These are phyloP conservation scores for Corapipo altera DNA, from an alignment of 2,113 vertebrate species.

Conservation along the genomic window DNA sequence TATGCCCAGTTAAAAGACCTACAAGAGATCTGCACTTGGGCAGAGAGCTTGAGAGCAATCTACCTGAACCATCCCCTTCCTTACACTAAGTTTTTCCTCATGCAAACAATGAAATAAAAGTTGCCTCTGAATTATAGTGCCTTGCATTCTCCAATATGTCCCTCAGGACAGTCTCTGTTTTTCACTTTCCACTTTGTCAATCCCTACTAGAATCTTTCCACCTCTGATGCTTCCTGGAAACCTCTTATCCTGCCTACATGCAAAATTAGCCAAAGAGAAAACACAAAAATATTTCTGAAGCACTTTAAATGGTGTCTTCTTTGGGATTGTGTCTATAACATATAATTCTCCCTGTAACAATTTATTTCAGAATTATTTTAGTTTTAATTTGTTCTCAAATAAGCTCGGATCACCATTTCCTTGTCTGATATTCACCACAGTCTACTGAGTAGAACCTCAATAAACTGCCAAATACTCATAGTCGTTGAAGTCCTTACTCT, in stretches of 20 bases:
- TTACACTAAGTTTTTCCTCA: background rate
- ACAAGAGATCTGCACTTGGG: background rate
- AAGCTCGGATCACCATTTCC: background rate
- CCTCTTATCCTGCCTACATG: background rate
- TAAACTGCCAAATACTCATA: background rate
- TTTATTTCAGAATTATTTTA: background rate
- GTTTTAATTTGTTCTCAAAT: background rate
- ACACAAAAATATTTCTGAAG: background rate
- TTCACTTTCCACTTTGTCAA: background rate
- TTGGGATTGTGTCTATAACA: background rate
- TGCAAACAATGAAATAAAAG: background rate
- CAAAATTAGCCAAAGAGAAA: background rate
- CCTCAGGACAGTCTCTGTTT: fast-evolving
- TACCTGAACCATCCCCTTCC: fast-evolving
- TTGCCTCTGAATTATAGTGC: background rate
- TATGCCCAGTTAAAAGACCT: background rate
- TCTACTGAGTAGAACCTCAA: background rate
- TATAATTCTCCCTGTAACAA: background rate
- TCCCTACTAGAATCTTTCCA: background rate
- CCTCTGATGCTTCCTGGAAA: background rate
- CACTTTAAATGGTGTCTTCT: background rate
- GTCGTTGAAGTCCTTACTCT: background rate
- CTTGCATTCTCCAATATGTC: background rate
- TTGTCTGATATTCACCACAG: background rate
- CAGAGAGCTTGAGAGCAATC: background rate